Evolutionary conservation across 2,888 invertebrate genomes (phyloP).

Genomic region (Oasisia sp.): DNA sequence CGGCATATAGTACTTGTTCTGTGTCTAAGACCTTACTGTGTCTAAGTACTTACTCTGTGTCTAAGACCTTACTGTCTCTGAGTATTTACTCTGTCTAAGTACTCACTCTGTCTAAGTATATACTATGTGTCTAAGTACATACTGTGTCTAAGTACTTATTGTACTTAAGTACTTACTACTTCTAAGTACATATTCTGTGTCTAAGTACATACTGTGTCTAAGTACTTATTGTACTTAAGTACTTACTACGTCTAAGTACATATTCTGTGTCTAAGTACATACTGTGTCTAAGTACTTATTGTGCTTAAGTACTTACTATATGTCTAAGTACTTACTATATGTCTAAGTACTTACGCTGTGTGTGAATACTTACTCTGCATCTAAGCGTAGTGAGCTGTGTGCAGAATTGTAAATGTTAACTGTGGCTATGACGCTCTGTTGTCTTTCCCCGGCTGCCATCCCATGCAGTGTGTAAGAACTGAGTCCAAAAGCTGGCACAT

Average conservation of each 20-base stretch:
- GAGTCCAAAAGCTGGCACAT: conserved; percentile 38
- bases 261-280: neutral
- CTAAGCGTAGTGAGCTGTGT: neutral
- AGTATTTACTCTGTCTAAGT: too few relatives aligned
- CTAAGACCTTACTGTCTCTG: too few relatives aligned
- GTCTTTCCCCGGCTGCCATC: conserved; percentile 25
- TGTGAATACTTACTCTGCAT: neutral
- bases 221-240: neutral
- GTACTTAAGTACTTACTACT: neutral
- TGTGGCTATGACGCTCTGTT: conserved; percentile 20
- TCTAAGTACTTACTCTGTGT: too few relatives aligned
- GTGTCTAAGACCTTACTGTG: too few relatives aligned
- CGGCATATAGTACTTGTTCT: too few relatives aligned
- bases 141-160: neutral
- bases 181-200: neutral
- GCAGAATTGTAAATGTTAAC: conserved; percentile 28
- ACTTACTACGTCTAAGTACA: neutral
- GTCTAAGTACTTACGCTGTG: neutral
- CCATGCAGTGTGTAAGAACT: conserved; percentile 63
- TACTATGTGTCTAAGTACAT: neutral
- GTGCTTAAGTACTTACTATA: neutral
- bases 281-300: neutral
- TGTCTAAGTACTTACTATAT: neutral
- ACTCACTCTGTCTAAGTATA: neutral
- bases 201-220: neutral